Base-by-base conservation (phyloP, 2,113 vertebrate genomes). In the Neofelis nebulosa region DNA sequence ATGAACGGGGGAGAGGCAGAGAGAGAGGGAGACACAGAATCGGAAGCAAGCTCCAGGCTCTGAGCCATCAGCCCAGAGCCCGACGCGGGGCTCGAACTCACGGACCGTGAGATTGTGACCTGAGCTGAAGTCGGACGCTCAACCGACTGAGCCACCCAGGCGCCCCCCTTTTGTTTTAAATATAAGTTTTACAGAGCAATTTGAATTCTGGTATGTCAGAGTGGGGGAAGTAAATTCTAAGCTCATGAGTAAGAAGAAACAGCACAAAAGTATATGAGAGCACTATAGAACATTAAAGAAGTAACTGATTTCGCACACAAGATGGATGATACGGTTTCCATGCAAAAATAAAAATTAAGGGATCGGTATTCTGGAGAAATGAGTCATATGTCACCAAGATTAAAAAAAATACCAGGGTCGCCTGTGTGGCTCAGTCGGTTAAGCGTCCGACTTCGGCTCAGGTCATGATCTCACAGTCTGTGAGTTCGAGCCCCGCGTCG, bases 321-420 rank as follows among this genome's bases (percentile, higher is more conserved):
- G 95, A 89, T 78, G 55, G 95, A 87, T 78, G 55, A 91, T 45
- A 87, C 1, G 27, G 9, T 68, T 94, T 27, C 29, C 71, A 55
- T 78, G 27, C 8, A 96, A 96, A 94, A 92, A 71, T 79, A 38
- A 91, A 96, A 94, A 89, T 81, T 29, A 95, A 93, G 50, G 12
- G 55, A 69, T 73, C 90, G 31, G 55, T 88, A 69, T 23, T 97
- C 66, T 76, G 80, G 71, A 33, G 36, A 73, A 94, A 65, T 50
- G 65, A 86, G 31, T 94, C 50, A 50, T 10, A 36, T 48, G 18
- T 78, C 66, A 57, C 15, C 31, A 93, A 93, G 79, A 94, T 73
- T 48, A 55, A 76, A 78, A 45, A 45, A 45, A 45, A 2, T 45
- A 45, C 45, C 45, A 45, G 45, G 45, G 45, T 45, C 8, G 45